Evolutionary conservation across 2,888 invertebrate species (phyloP), one percentile per base, ranked within the genome.

Genomic region (Acrobeloides nanus): DNA sequence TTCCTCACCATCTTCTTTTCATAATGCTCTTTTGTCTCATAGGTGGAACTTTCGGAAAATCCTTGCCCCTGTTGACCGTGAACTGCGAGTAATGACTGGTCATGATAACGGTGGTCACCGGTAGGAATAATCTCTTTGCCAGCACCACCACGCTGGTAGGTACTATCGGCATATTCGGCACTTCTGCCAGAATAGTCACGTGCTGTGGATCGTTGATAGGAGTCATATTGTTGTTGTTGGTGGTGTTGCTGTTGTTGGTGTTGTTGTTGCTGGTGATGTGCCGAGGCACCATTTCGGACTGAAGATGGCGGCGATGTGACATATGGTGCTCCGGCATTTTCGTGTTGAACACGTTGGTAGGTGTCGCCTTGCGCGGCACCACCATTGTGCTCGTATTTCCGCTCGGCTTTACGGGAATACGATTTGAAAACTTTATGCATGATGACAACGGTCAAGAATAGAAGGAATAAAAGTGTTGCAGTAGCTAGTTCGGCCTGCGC

Each of bases 371-470:
- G 18, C 12, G 21, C 46, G 3, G 48, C 38, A 23, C 18, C 57
- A 33, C 57, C 57, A n/a, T 61, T 57, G 27, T 55, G 51, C 33
- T 69, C 66, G 34, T 66, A 67, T 51, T 72, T 74, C 27, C 63
- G 57, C 51, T 68, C 65, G 23, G 66, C 61, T 52, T 68, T 68
- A 47, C 60, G 59, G 45, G 59, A 57, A 48, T 84, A 84, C 34
- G 69, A 68, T 76, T 84, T 84, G 58, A 85, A 83, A 77, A 86
- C 86, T 74, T 84, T 82, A 75, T 86, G 86, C 82, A 86, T 84
- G 64, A 81, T 46, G 29, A 25, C 27, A 12, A 48, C 42, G 27
- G 50, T 20, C 20, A 46, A 44, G 31, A 46, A 23, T 27, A 52
- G 37, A 15, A 61, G 56, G 34, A 62, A 51, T 46, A 62, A 26